Conservation (phyloP, 2,888 invertebrate genomes). For the Scaeva pyrastri region DNA sequence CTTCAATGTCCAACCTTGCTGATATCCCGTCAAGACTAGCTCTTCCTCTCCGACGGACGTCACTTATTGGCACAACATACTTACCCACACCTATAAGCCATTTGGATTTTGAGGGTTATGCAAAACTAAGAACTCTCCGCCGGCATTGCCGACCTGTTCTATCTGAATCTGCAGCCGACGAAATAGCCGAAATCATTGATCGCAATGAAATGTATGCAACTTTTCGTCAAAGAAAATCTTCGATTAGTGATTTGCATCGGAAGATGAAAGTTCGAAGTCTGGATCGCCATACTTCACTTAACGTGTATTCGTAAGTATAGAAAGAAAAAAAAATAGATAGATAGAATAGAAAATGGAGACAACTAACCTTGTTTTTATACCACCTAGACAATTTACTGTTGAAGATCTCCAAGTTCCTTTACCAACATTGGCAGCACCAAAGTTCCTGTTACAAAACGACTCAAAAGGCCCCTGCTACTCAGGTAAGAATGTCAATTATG, state of each 20-base stretch:
- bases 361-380: background rate
- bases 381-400: slow-evolving; percentile 78
- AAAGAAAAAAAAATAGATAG: too few species aligned
- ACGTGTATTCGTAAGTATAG: slow-evolving; percentile 80
- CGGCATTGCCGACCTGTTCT: slow-evolving; percentile 88
- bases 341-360: background rate
- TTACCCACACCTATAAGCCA: slow-evolving; percentile 86
- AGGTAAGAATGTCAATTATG: slow-evolving; percentile 77
- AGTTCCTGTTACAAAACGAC: slow-evolving; percentile 82
- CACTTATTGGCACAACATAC: slow-evolving; percentile 80
- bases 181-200: slow-evolving; percentile 85
- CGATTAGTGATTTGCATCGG: slow-evolving; percentile 81
- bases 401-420: slow-evolving; percentile 82
- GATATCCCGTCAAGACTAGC: slow-evolving; percentile 83
- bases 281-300: slow-evolving; percentile 81
- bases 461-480: slow-evolving; percentile 83
- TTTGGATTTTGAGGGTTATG: slow-evolving; percentile 91
- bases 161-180: slow-evolving; percentile 87
- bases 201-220: slow-evolving; percentile 78
- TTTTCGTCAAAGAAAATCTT: slow-evolving; percentile 79
- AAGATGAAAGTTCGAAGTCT: slow-evolving; percentile 82
- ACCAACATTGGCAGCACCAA: slow-evolving; percentile 81
- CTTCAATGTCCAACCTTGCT: slow-evolving; percentile 91
- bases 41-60: slow-evolving; percentile 81
- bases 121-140: slow-evolving; percentile 88